Conservation (phyloP, 2,797 vertebrate species). For the Alectoris magna region DNA sequence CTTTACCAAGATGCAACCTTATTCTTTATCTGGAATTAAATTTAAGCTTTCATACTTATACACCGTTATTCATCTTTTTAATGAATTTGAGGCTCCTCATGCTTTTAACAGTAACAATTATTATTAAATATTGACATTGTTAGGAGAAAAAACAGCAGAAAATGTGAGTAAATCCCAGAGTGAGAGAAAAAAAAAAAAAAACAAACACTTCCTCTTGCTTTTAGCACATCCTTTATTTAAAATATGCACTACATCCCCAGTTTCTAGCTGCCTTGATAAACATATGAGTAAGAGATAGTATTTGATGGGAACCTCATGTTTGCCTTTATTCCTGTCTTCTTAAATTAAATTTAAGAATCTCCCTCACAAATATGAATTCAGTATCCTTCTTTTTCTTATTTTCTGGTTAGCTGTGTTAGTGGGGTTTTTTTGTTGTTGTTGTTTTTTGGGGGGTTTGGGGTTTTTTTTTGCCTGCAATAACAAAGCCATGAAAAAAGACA, state of each 20-base stretch:
- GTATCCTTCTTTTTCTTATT: slow-evolving; percentile 19
- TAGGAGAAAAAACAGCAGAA: neutral
- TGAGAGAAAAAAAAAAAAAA: neutral
- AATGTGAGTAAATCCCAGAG: neutral
- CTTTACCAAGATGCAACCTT: neutral
- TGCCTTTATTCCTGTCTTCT: neutral
- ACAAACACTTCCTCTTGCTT: neutral
- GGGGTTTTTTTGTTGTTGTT: neutral
- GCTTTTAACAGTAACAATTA: neutral
- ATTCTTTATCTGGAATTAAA: neutral
- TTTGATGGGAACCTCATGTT: neutral
- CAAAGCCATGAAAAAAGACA: slow-evolving; percentile 71
- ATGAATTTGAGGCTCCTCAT: neutral
- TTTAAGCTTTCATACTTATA: neutral
- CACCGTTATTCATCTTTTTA: neutral
- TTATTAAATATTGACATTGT: neutral
- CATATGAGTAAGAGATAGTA: neutral
- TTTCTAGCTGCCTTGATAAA: neutral
- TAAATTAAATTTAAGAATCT: slow-evolving; percentile 1
- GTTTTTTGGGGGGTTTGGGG: neutral
- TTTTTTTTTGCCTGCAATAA: slow-evolving; percentile 59
- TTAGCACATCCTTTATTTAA: neutral
- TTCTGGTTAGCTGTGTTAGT: slow-evolving; percentile 26
- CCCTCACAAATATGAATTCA: neutral
- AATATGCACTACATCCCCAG: neutral